Conservation (phyloP, 2,797 vertebrate species). For the Pelochelys cantorii region DNA sequence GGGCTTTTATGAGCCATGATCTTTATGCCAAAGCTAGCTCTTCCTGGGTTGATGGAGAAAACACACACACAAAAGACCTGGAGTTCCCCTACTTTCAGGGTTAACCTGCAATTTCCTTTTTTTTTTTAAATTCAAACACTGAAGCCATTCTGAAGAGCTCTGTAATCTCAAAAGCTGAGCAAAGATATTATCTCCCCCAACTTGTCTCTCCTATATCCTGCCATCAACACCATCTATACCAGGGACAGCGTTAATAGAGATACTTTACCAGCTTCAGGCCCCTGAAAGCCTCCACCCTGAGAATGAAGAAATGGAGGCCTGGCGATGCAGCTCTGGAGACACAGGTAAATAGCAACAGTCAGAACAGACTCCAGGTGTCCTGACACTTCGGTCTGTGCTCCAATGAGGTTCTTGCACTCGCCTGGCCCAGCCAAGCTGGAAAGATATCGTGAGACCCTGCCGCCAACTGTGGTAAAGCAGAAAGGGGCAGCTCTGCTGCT, state of each 20-base stretch:
- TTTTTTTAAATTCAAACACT: neutral
- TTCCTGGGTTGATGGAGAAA: neutral
- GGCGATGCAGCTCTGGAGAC: neutral
- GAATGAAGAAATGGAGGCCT: neutral
- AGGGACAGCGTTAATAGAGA: neutral
- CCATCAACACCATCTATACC: neutral
- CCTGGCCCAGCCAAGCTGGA: neutral
- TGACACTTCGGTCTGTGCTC: neutral
- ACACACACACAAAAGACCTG: rapidly evolving
- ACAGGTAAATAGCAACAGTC: neutral
- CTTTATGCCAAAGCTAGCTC: neutral
- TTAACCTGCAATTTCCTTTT: neutral
- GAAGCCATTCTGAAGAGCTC: neutral
- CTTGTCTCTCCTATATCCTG: neutral
- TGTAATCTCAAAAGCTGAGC: neutral
- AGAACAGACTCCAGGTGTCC: neutral
- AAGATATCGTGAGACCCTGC: neutral
- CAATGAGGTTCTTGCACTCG: neutral
- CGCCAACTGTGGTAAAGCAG: neutral
- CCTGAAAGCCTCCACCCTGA: neutral
- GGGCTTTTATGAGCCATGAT: neutral
- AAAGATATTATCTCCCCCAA: neutral
- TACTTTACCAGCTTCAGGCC: neutral
- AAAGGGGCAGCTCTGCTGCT: rapidly evolving
- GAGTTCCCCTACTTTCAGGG: neutral